Conservation (phyloP, 2,888 invertebrate species). For the Pantelozetes paolii region DNA sequence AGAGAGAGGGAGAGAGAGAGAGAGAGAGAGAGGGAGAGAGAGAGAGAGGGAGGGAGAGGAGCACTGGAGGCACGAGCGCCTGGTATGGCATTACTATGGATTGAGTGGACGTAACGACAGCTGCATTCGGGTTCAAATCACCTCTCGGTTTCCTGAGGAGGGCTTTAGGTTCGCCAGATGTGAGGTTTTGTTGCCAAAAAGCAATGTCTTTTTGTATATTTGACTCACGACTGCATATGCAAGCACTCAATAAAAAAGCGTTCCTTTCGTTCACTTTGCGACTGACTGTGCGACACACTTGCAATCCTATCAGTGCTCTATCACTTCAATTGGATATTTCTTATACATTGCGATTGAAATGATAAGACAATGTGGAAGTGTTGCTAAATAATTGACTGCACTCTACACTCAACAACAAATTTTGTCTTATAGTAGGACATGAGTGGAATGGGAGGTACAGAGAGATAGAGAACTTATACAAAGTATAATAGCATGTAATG, state of each 20-base stretch:
- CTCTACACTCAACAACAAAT: background rate
- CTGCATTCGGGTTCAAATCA: conserved; percentile 28
- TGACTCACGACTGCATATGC: conserved; percentile 16
- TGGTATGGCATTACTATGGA: conserved; percentile 24
- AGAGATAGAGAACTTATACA: background rate
- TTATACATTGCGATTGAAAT: conserved; percentile 9
- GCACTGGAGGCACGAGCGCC: background rate
- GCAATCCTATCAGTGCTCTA: conserved; percentile 2
- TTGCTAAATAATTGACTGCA: conserved; percentile 24
- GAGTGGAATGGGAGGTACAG: background rate
- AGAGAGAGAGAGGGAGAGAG: background rate
- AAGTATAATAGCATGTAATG: background rate
- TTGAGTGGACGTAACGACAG: conserved; percentile 32
- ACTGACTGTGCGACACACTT: conserved; percentile 28
- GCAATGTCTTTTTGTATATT: background rate
- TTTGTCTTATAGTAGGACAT: background rate
- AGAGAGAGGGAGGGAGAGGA: conserved; percentile 31
- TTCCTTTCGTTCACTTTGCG: conserved; percentile 4
- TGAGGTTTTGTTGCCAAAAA: background rate
- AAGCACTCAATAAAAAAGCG: conserved; percentile 10
- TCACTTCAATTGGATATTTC: conserved; percentile 15
- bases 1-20: background rate
- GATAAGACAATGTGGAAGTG: conserved; percentile 17
- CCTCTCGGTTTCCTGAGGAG: conserved; percentile 34
- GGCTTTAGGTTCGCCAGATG: conserved; percentile 35